Evolutionary conservation across 2,797 vertebrate genomes (phyloP), one percentile per base, ranked within the genome.

Genomic region (Allobates femoralis): DNA sequence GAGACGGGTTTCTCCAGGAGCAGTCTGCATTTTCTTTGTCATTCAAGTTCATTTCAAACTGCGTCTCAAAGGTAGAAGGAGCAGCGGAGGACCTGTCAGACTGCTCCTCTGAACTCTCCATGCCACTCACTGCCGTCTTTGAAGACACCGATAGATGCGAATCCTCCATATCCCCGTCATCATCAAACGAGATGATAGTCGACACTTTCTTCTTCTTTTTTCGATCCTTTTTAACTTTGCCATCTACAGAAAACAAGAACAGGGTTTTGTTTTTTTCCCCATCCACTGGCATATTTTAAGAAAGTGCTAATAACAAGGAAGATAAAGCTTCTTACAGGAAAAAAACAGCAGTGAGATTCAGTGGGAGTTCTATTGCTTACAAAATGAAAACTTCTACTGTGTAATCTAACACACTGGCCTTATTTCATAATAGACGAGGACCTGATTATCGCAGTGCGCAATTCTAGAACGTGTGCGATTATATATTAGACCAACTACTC

Each of bases 121-220:
- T 95, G 0, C 90, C 78, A 53, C 84, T 82, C 0, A 87, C 80
- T 12, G 92, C 91, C 92, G 94, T 96, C 89, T 91, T 95, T 15
- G 93, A 93, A 83, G 84, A 46, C 5, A 96, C 95, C n/a, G 95
- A 95, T 16, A 89, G 41, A 87, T 93, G 95, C 50, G 95, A 96
- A 46, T 96, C 96, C 0, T 96, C 96, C 0, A 94, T 94, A 0
- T 95, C 94, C 90, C 97, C 94, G 6, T 98, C 96, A 19, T 98
- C 96, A 34, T 99, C 98, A 89, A 99, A 99, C 5, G 97, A 99
- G 89, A 99, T 99, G 6, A 99, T 99, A 93, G 98, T 97, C 81
- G 97, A 97, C 92, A 99, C 94, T 90, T 97, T 98, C 92, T 99
- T 99, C 91, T 96, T 99, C 93, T 96, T 96, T 78, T 97, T 96